Conservation (phyloP, 2,888 invertebrate species). For the Tineola bisselliella region DNA sequence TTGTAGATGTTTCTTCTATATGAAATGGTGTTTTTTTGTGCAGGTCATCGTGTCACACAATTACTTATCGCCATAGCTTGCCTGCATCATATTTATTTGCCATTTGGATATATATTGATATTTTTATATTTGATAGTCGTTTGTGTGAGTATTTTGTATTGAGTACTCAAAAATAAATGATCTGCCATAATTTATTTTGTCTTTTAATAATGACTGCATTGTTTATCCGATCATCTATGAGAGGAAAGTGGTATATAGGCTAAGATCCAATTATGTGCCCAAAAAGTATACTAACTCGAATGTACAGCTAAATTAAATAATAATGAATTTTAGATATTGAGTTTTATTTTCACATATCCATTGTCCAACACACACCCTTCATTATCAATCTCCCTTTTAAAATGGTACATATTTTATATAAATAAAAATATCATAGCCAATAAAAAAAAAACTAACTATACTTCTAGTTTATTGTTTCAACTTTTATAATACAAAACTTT, state of each 20-base stretch:
- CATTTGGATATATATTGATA: conserved; percentile 27
- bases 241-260: conserved; percentile 52
- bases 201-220: conserved; percentile 61
- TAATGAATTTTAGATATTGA: conserved; percentile 12
- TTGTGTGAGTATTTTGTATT: conserved; percentile 57
- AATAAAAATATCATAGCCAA: too few species aligned
- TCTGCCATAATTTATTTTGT: conserved; percentile 61
- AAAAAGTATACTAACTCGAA: conserved; percentile 68
- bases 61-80: conserved; percentile 65
- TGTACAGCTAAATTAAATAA: conserved; percentile 64
- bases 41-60: conserved; percentile 58
- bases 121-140: conserved; percentile 41
- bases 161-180: conserved; percentile 64
- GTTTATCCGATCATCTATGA: conserved; percentile 42
- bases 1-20: neutral
- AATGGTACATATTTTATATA: too few species aligned
- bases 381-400: too few species aligned
- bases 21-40: conserved; percentile 21
- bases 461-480: too few species aligned
- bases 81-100: conserved; percentile 63
- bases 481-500: too few species aligned
- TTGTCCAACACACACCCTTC: too few species aligned
- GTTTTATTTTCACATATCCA: neutral
- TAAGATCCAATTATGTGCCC: conserved; percentile 66
- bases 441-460: too few species aligned